These are phyloP conservation scores for Syndactyla subalaris DNA, from an alignment of 2,797 vertebrate species.

Conservation along the genomic window DNA sequence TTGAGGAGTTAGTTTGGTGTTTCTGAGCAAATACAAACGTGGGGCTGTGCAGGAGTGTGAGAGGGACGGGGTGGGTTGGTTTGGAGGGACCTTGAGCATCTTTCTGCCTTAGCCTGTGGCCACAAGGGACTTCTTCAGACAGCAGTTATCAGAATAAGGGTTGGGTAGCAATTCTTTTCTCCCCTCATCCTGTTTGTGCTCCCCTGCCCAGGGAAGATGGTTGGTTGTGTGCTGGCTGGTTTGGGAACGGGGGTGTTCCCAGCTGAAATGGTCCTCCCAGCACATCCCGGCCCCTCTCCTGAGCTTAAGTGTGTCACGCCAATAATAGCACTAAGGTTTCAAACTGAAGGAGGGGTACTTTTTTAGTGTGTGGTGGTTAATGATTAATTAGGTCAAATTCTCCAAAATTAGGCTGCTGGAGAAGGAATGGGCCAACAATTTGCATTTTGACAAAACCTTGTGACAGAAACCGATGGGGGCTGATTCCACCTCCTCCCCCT, in stretches of 20 bases:
- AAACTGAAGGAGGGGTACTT: constrained; percentile 3
- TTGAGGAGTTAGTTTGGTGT: neutral
- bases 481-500: neutral
- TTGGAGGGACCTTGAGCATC: rapidly evolving
- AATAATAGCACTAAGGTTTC: constrained; percentile 53
- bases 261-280: neutral
- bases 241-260: neutral
- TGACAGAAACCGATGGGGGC: neutral
- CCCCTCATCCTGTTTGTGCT: neutral
- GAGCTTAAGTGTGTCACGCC: constrained; percentile 66
- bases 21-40: neutral
- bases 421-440: neutral
- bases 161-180: neutral
- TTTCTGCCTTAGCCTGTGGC: neutral
- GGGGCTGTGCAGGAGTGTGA: rapidly evolving
- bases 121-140: rapidly evolving
- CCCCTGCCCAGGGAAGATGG: neutral
- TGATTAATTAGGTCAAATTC: constrained; percentile 78
- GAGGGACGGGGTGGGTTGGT: neutral
- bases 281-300: neutral
- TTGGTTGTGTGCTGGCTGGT: neutral
- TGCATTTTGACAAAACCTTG: constrained; percentile 6
- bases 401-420: constrained; percentile 69
- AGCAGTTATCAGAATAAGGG: neutral
- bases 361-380: constrained; percentile 23